Evolutionary conservation across 2,888 invertebrate genomes (phyloP), one percentile per base, ranked within the genome.

Genomic region (Orthonychiurus folsomi): DNA sequence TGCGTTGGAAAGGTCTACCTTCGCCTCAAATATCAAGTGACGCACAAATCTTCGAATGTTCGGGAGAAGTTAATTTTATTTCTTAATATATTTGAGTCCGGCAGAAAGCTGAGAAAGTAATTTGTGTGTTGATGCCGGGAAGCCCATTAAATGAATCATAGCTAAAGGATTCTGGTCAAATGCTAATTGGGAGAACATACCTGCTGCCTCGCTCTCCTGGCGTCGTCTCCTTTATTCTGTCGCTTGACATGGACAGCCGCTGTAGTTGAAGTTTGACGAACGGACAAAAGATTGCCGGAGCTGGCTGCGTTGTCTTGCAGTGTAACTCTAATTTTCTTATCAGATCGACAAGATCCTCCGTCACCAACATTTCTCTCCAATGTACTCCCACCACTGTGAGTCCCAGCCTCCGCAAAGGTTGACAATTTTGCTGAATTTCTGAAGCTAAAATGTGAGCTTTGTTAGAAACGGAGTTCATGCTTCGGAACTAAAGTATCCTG

Each of bases 121-220:
- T n/a, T n/a, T n/a, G n/a, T n/a, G n/a, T n/a, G n/a, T n/a, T n/a
- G n/a, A n/a, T n/a, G n/a, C n/a, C n/a, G n/a, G n/a, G n/a, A n/a
- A n/a, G n/a, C n/a, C n/a, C n/a, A n/a, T n/a, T n/a, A n/a, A n/a
- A n/a, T n/a, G n/a, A n/a, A n/a, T n/a, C n/a, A n/a, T n/a, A n/a
- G n/a, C n/a, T n/a, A n/a, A n/a, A n/a, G n/a, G n/a, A n/a, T n/a
- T n/a, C n/a, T n/a, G n/a, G n/a, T n/a, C n/a, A n/a, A n/a, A n/a
- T n/a, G n/a, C n/a, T n/a, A n/a, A n/a, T n/a, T n/a, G n/a, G n/a
- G n/a, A n/a, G n/a, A n/a, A n/a, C n/a, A n/a, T n/a, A 75, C 76
- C 74, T 76, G 76, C 68, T 75, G 74, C 50, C 76, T 59, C 2
- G 75, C 74, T 59, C 67, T 73, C 62, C 73, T 75, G 2, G 73